A percentile compares a stretch with the other conserved stretches of the same genome.
Evolutionary conservation across 2,888 invertebrate species (phyloP).

Genomic region (Andrena hattorfiana): DNA sequence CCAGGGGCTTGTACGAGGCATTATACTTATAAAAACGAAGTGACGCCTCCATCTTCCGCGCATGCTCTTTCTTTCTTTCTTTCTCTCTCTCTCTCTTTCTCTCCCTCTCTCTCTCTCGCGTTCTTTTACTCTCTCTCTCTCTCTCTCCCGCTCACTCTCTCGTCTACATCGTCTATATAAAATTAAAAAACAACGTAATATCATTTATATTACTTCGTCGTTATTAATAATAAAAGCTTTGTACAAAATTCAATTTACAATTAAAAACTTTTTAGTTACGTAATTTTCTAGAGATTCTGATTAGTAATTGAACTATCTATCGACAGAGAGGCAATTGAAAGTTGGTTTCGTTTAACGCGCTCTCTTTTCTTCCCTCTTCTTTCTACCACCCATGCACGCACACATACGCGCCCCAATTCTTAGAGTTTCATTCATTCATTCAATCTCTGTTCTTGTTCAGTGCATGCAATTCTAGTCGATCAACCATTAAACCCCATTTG

Average conservation of each 20-base stretch:
- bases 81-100: conserved; percentile 49
- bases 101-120: conserved; percentile 31
- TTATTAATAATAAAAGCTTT: conserved; percentile 84
- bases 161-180: conserved; percentile 82
- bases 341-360: conserved; percentile 68
- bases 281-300: conserved; percentile 81
- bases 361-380: conserved; percentile 46
- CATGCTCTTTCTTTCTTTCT: conserved; percentile 14
- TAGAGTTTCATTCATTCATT: conserved; percentile 42
- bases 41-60: conserved; percentile 66
- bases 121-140: conserved; percentile 6
- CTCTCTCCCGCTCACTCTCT: not conserved
- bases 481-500: conserved; percentile 58
- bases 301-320: conserved; percentile 79
- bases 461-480: conserved; percentile 20
- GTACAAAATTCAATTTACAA: conserved; percentile 85
- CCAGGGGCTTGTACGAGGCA: conserved; percentile 83
- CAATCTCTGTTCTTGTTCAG: conserved; percentile 13
- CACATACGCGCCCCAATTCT: conserved; percentile 18
- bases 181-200: conserved; percentile 85
- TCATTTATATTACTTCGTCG: conserved; percentile 83
- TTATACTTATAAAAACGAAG: conserved; percentile 73
- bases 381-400: not conserved
- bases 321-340: conserved; percentile 72
- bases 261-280: conserved; percentile 83